phyloP scores from a whole-genome alignment of 2,797 vertebrate genomes.

The Acomys russatus region DNA sequence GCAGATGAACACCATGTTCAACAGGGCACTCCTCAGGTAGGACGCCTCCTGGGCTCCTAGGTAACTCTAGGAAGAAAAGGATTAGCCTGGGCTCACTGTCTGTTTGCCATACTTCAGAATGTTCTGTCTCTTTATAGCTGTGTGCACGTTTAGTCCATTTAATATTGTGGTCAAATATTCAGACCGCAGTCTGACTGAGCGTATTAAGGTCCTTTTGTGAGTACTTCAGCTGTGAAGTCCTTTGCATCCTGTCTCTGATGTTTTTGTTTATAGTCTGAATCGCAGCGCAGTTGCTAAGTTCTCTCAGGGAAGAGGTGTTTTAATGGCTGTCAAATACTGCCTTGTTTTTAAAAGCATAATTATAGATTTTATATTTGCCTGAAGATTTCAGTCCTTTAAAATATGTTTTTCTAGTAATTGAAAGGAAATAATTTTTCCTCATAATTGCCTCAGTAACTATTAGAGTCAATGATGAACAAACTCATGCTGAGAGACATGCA shows the following conservation, averaged over 20 bases:
- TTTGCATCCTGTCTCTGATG: not conserved
- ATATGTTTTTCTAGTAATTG: constrained; percentile 73
- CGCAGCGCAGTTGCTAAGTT: not conserved
- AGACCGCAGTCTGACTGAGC: too few species aligned
- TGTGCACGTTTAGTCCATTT: too few species aligned
- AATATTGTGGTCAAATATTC: too few species aligned
- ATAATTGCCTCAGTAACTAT: constrained; percentile 74
- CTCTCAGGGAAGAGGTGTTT: constrained; percentile 46
- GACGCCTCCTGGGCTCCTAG: not conserved
- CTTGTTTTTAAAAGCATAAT: constrained; percentile 73
- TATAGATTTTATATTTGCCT: constrained; percentile 68
- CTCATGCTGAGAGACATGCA: constrained; percentile 68
- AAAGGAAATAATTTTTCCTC: constrained; percentile 67
- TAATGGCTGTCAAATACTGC: constrained; percentile 63
- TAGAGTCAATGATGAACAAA: constrained; percentile 63
- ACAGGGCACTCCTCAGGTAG: not conserved
- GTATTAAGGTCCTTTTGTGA: not conserved
- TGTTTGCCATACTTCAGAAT: too few species aligned
- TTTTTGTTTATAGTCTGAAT: not conserved
- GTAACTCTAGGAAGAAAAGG: too few species aligned
- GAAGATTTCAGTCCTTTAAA: constrained; percentile 79
- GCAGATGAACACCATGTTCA: not conserved
- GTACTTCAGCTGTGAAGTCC: not conserved
- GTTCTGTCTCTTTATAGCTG: too few species aligned
- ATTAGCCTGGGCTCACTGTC: too few species aligned